Evolutionary conservation across 2,888 invertebrate species (phyloP).

Genomic region (Troilus luridus): DNA sequence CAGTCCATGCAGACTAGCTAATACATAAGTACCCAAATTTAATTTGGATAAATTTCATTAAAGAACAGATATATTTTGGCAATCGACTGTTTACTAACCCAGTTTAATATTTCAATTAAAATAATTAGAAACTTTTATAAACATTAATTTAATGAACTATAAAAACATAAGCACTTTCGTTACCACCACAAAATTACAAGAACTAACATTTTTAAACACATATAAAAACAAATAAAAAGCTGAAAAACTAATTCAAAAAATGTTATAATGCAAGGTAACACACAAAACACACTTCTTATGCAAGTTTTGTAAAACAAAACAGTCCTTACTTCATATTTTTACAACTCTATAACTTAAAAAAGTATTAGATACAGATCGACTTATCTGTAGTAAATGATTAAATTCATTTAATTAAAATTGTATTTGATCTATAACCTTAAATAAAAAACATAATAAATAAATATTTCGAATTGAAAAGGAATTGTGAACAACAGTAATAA

Average conservation of each 20-base stretch:
- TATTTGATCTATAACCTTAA: neutral
- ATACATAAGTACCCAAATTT: too few species aligned
- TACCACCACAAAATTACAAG: conserved; percentile 60
- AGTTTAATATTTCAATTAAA: neutral
- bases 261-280: conserved; percentile 38
- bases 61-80: neutral
- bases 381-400: neutral
- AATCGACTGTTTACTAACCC: neutral
- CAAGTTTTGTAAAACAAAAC: neutral
- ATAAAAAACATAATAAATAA: neutral
- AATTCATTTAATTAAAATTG: neutral
- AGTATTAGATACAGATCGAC: neutral
- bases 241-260: conserved; percentile 14
- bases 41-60: too few species aligned
- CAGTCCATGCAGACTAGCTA: too few species aligned
- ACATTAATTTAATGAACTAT: conserved; percentile 53
- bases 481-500: too few species aligned
- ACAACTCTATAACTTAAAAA: neutral
- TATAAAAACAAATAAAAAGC: conserved; percentile 50
- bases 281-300: conserved; percentile 17
- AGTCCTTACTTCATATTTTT: neutral
- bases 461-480: too few species aligned
- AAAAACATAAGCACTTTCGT: conserved; percentile 28
- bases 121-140: conserved; percentile 39
- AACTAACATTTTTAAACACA: conserved; percentile 59